Evolutionary conservation across 2,113 vertebrate species (phyloP).

Genomic region (Halcyon senegalensis): DNA sequence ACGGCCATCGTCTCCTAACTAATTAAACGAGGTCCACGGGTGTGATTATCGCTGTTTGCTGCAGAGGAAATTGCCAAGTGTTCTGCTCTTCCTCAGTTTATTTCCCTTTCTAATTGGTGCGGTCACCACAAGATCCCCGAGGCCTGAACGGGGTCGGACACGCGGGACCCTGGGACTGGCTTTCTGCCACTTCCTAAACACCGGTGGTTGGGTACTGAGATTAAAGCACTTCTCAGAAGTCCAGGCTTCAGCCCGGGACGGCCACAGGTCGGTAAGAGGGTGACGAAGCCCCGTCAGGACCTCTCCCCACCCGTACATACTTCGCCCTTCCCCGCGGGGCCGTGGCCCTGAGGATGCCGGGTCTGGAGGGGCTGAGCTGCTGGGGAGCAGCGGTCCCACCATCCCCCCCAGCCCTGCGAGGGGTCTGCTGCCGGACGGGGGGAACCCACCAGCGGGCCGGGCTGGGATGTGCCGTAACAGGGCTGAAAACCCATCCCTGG

Average conservation of each 20-base stretch:
- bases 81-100: not conserved
- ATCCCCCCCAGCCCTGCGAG: fast-evolving
- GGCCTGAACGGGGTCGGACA: not conserved
- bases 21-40: not conserved
- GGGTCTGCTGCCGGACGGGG: not conserved
- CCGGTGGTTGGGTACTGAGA: not conserved
- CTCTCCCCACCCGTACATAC: not conserved
- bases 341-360: fast-evolving
- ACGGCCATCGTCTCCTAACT: not conserved
- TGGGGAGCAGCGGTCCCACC: not conserved
- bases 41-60: not conserved
- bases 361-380: not conserved
- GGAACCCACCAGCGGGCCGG: not conserved
- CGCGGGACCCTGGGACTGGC: not conserved
- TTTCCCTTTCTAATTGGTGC: constrained; percentile 1
- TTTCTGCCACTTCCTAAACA: not conserved
- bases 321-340: fast-evolving
- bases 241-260: not conserved
- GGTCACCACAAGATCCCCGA: not conserved
- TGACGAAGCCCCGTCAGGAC: not conserved
- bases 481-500: not conserved
- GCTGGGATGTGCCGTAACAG: not conserved
- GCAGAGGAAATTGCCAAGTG: not conserved
- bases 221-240: not conserved
- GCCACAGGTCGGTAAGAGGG: not conserved